phyloP scores from a whole-genome alignment of 2,113 vertebrate species.

The Lycaon pictus region DNA sequence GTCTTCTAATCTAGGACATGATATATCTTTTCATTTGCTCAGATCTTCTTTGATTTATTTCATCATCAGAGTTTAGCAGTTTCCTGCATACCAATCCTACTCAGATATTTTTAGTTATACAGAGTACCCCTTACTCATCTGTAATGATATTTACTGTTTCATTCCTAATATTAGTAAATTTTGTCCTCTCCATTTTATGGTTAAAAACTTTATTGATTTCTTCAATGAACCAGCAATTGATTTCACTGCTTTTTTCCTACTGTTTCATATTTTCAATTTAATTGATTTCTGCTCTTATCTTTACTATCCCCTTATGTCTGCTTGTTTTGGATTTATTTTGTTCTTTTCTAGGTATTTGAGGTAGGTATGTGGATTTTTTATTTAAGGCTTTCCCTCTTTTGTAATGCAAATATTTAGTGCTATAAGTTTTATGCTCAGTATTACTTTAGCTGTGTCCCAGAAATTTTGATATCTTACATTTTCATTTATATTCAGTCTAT shows the following conservation, averaged over 20 bases:
- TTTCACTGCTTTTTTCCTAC: not conserved
- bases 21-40: not conserved
- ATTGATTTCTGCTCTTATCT: not conserved
- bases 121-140: not conserved
- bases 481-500: not conserved
- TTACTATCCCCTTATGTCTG: not conserved
- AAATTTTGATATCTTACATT: conserved; percentile 15
- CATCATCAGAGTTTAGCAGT: not conserved
- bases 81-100: not conserved
- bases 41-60: conserved; percentile 16
- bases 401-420: conserved; percentile 15
- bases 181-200: conserved; percentile 3
- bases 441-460: not conserved
- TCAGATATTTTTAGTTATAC: not conserved
- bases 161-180: not conserved
- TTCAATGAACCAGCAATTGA: not conserved
- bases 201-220: not conserved
- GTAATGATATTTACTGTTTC: not conserved
- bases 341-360: not conserved
- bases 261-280: not conserved
- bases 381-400: not conserved
- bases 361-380: not conserved
- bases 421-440: conserved; percentile 40
- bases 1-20: not conserved
- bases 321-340: not conserved